Evolutionary conservation across 2,797 vertebrate species (phyloP).

Genomic region (Poeciliopsis infans): DNA sequence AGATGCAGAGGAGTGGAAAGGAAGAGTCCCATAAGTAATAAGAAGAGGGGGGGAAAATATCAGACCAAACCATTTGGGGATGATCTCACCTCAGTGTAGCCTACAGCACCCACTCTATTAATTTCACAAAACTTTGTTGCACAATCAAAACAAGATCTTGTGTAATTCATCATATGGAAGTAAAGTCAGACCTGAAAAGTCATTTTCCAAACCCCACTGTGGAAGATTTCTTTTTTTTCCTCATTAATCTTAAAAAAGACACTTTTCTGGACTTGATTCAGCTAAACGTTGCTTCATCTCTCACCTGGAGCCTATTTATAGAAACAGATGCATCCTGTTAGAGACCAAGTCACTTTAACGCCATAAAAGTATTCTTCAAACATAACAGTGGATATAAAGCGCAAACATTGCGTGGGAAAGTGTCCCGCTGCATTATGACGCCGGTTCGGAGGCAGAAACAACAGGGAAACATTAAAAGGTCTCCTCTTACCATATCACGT

Average conservation of each 20-base stretch:
- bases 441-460: not conserved
- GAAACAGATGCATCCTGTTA: constrained; percentile 1
- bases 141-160: constrained; percentile 65
- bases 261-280: constrained; percentile 13
- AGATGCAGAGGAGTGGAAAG: constrained; percentile 63
- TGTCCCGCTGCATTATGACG: not conserved
- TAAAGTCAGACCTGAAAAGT: constrained; percentile 35
- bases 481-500: constrained; percentile 50
- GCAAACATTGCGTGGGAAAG: not conserved
- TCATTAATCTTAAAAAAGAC: constrained; percentile 34
- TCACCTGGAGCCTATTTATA: constrained; percentile 10
- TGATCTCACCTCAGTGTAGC: constrained; percentile 51
- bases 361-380: not conserved
- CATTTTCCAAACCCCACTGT: constrained; percentile 20
- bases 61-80: constrained; percentile 48
- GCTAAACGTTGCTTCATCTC: constrained; percentile 6
- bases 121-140: constrained; percentile 57
- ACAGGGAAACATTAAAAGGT: not conserved
- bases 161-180: constrained; percentile 42
- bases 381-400: not conserved
- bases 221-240: not conserved
- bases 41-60: constrained; percentile 32
- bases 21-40: constrained; percentile 66
- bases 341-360: not conserved
- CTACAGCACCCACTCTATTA: constrained; percentile 44